These are phyloP conservation scores for Muntiacus muntjak DNA, from an alignment of 2,113 vertebrate genomes.

Conservation along the genomic window DNA sequence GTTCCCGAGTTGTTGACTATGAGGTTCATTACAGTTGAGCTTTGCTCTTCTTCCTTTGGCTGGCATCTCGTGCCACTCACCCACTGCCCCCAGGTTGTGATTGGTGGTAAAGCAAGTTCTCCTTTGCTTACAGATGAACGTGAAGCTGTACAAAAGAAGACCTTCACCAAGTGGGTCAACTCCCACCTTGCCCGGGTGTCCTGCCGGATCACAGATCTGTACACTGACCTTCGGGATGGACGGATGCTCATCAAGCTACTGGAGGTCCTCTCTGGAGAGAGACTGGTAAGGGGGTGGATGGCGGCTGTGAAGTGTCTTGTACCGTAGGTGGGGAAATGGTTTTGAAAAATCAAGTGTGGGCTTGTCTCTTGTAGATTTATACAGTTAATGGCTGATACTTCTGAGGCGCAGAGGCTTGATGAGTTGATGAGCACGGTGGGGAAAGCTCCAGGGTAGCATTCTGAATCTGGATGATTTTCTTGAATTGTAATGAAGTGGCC, in stretches of 20 bases:
- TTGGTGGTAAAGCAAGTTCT: not conserved
- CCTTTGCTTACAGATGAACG: constrained; percentile 87
- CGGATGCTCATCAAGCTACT: constrained; percentile 97
- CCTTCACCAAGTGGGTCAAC: constrained; percentile 97
- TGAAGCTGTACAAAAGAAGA: constrained; percentile 98
- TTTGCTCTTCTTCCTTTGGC: not conserved
- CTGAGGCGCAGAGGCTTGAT: not conserved
- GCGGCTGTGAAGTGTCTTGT: not conserved
- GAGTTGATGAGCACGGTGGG: not conserved
- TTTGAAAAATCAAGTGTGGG: not conserved
- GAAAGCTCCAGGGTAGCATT: not conserved
- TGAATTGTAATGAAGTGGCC: not conserved
- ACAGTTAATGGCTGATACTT: not conserved
- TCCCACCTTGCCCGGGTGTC: constrained; percentile 94
- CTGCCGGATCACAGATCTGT: constrained; percentile 94
- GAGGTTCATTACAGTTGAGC: not conserved
- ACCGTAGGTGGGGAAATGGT: not conserved
- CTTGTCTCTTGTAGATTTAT: not conserved
- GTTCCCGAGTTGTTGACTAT: not conserved
- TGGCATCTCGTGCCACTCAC: not conserved
- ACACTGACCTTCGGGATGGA: constrained; percentile 94
- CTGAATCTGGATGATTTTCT: not conserved
- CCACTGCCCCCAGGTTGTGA: not conserved
- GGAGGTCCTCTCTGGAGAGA: constrained; percentile 94
- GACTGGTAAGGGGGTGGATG: constrained; percentile 84